Evolutionary conservation across 2,113 vertebrate genomes (phyloP), one percentile per base, ranked within the genome.

Genomic region (Lampris incognitus): DNA sequence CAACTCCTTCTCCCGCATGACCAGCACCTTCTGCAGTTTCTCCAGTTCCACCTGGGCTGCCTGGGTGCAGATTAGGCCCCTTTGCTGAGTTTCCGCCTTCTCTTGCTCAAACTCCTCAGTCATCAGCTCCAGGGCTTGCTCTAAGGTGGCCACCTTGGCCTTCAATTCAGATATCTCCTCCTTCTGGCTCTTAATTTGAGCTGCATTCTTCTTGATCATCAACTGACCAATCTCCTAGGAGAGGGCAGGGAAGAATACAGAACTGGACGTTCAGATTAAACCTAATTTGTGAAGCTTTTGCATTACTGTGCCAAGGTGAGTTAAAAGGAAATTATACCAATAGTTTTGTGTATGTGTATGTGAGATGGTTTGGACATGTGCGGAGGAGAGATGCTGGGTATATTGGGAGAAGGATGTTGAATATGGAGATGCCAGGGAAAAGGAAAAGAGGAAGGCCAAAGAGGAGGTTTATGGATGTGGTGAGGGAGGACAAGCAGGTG

Each of bases 1-100:
- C 85, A 96, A 86, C 80, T 98, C 96, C 66, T n/a, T 92, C 57
- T 95, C 94, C 50, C 95, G 95, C 90, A 93, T 86, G 66, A 87
- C 66, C 39, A 96, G 88, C 24, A 95, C 76, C 1, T 94, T 92
- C 81, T 96, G 94, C 57, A 97, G 79, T 64, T 95, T 96, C 55
- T 90, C 87, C n/a, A 96, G 62, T 87, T 96, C 95, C 4, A 88
- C 74, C 42, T 67, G 79, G 39, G 90, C 80, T 4, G 92, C 89
- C 66, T 94, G 90, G 37, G 90, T 84, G 66, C 86, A 81, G 68
- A 91, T 74, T 36, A 82, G 55, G 1, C 69, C 69, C 44, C 77
- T 84, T 36, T 64, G 77, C 85, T 90, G 85, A 44, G 89, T 76
- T 71, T 81, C 68, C 50, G 71, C 68, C 41, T 90, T 67, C 82